These are phyloP conservation scores for Rosalia funebris DNA, from an alignment of 2,888 invertebrate genomes.

Conservation along the genomic window DNA sequence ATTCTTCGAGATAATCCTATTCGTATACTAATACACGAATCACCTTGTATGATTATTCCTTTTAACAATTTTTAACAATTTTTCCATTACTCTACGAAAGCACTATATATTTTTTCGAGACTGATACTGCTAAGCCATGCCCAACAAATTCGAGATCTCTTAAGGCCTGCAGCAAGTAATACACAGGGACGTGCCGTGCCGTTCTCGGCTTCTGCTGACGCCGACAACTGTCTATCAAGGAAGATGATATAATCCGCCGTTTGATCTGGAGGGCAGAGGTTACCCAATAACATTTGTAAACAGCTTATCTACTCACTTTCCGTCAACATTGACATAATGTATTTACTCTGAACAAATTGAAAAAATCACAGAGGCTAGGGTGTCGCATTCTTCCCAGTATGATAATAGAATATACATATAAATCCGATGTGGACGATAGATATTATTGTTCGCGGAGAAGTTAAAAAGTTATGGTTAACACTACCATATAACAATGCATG, in stretches of 20 bases:
- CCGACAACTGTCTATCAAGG: constrained; percentile 34
- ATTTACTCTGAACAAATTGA: constrained; percentile 32
- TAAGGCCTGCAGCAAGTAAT: background rate
- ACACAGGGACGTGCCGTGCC: background rate
- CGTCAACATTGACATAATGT: constrained; percentile 35
- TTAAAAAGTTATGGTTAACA: background rate
- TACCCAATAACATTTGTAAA: constrained; percentile 39
- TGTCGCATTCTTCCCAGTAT: background rate
- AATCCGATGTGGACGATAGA: background rate
- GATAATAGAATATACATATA: background rate
- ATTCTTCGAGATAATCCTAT: no score
- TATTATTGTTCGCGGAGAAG: no score
- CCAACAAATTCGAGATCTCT: background rate
- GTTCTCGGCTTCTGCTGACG: constrained; percentile 27
- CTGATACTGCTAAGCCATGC: background rate
- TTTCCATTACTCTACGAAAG: no score
- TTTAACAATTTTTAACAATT: no score
- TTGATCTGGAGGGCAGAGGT: constrained; percentile 36
- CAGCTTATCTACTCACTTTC: constrained; percentile 34
- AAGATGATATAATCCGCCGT: constrained; percentile 36
- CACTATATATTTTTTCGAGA: no score
- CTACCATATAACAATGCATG: no score
- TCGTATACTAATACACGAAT: no score
- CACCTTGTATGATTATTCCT: no score
- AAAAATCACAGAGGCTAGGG: constrained; percentile 16